Percentiles rank a stretch among this genome's conserved stretches.
These are phyloP conservation scores for Aspidiotus destructor DNA, from an alignment of 2,888 invertebrate genomes.

Conservation along the genomic window DNA sequence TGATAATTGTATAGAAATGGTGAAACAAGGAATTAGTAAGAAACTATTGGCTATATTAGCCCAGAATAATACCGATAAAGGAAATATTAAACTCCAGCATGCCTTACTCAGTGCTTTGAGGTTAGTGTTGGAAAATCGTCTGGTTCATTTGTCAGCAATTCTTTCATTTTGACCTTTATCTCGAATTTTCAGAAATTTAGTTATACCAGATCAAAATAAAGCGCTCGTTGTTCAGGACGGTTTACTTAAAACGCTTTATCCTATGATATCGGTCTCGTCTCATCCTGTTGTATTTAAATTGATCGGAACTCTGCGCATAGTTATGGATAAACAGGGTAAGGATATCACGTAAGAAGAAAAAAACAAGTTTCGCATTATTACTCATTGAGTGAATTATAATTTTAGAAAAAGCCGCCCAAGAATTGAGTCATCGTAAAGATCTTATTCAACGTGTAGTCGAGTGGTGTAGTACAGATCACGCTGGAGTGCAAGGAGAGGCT, in stretches of 20 bases:
- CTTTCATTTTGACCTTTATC: background rate
- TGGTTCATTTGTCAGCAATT: background rate
- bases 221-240: conserved; percentile 59
- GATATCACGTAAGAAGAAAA: background rate
- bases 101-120: conserved; percentile 64
- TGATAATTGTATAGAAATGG: conserved; percentile 72
- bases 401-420: conserved; percentile 58
- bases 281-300: conserved; percentile 74
- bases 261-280: conserved; percentile 55
- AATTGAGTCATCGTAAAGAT: conserved; percentile 52
- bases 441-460: conserved; percentile 58
- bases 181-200: conserved; percentile 51
- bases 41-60: conserved; percentile 48
- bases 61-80: conserved; percentile 50
- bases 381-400: background rate
- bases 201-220: conserved; percentile 67
- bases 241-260: conserved; percentile 61
- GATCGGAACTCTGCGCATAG: conserved; percentile 73
- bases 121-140: conserved; percentile 32
- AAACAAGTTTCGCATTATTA: background rate
- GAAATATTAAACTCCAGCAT: conserved; percentile 58
- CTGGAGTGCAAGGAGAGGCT: conserved; percentile 75
- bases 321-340: conserved; percentile 71
- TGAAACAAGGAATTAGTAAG: conserved; percentile 63
- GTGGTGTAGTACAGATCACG: conserved; percentile 72